phyloP scores from a whole-genome alignment of 2,888 invertebrate genomes.

The Unio delphinus region DNA sequence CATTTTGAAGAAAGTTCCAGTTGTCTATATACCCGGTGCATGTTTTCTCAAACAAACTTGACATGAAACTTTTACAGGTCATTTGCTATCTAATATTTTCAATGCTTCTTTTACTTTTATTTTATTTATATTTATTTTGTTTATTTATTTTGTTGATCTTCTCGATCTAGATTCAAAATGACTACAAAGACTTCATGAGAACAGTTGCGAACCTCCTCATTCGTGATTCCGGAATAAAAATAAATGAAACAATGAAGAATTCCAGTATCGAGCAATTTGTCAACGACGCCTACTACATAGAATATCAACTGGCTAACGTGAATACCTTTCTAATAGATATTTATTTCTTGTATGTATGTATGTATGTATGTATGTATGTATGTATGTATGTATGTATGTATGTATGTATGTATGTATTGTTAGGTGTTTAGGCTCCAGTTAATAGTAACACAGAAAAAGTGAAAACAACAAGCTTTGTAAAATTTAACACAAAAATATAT shows the following conservation, averaged over 20 bases:
- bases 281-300: constrained; percentile 57
- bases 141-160: neutral
- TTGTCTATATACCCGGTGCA: neutral
- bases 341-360: too few relatives aligned
- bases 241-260: constrained; percentile 30
- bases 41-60: neutral
- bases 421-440: too few relatives aligned
- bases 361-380: too few relatives aligned
- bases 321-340: too few relatives aligned
- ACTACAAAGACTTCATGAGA: constrained; percentile 62
- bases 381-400: too few relatives aligned
- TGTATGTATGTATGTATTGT: too few relatives aligned
- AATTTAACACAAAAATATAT: too few relatives aligned
- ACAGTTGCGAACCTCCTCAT: constrained; percentile 49
- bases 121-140: neutral
- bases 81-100: neutral
- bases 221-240: constrained; percentile 55
- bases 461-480: too few relatives aligned
- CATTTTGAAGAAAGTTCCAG: neutral
- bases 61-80: neutral
- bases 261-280: constrained; percentile 55
- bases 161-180: constrained; percentile 41
- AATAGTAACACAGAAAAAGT: too few relatives aligned
- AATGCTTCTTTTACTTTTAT: neutral
- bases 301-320: constrained; percentile 54